phyloP scores from a whole-genome alignment of 1,140 invertebrate species.

The Dendroctonus ponderosae region DNA sequence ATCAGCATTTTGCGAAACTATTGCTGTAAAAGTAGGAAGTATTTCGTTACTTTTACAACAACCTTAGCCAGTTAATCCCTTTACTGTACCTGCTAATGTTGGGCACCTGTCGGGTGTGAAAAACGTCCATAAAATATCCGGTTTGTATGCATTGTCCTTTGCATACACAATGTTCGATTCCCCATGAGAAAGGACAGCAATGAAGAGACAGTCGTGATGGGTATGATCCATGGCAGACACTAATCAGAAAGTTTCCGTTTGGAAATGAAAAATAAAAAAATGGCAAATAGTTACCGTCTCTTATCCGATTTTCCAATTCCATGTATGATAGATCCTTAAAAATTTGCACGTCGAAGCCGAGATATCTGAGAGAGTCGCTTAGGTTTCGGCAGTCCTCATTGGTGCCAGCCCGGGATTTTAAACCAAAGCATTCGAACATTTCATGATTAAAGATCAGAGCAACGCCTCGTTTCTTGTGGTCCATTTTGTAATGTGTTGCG shows the following conservation, averaged over 20 bases:
- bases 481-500: conserved; percentile 82
- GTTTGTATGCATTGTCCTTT: conserved; percentile 80
- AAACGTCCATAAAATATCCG: conserved; percentile 76
- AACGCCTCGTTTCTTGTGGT: conserved; percentile 73
- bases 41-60: no score
- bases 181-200: conserved; percentile 82
- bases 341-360: conserved; percentile 63
- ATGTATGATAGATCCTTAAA: conserved; percentile 59
- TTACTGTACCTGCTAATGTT: conserved; percentile 74
- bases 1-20: no score
- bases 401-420: conserved; percentile 50
- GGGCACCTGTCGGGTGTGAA: conserved; percentile 87
- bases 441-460: conserved; percentile 92
- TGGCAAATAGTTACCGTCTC: conserved; percentile 35
- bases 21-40: conserved; percentile 11
- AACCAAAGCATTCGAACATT: conserved; percentile 60
- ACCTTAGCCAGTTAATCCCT: no score
- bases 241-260: conserved; percentile 40
- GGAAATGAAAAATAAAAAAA: background rate
- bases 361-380: conserved; percentile 44
- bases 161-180: conserved; percentile 85
- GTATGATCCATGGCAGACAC: conserved; percentile 62
- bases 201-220: conserved; percentile 54
- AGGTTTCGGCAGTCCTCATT: conserved; percentile 53
- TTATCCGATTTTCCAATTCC: conserved; percentile 53